Evolutionary conservation across 2,888 invertebrate species (phyloP).

Genomic region (Cryptocephalus primarius): DNA sequence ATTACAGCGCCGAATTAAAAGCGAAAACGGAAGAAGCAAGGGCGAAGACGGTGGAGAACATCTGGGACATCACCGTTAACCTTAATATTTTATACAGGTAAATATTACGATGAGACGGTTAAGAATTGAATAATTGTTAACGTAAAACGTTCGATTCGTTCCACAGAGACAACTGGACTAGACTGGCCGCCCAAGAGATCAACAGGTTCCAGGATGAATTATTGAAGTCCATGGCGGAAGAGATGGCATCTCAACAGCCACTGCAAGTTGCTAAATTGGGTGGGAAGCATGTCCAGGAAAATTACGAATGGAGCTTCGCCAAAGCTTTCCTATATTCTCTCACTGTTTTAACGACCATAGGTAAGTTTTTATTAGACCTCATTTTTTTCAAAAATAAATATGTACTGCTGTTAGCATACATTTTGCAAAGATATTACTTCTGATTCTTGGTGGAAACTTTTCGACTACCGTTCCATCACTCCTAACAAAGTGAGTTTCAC

Average conservation of each 20-base stretch:
- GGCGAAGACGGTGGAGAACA: conserved; percentile 68
- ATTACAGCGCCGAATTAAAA: conserved; percentile 35
- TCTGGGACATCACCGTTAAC: conserved; percentile 84
- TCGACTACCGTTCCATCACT: too few relatives aligned
- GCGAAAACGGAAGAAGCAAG: conserved; percentile 47
- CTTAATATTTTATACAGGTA: conserved; percentile 73
- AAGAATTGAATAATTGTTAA: background rate
- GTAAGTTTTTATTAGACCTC: conserved; percentile 43
- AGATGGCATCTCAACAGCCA: conserved; percentile 44
- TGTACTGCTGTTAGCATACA: too few relatives aligned
- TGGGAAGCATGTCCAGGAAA: conserved; percentile 34
- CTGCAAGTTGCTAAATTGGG: conserved; percentile 31
- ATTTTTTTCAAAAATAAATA: background rate
- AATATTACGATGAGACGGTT: background rate
- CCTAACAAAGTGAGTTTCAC: too few relatives aligned
- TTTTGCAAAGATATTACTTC: too few relatives aligned
- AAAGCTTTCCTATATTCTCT: conserved; percentile 89
- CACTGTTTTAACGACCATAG: conserved; percentile 86
- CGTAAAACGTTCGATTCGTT: background rate
- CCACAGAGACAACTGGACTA: conserved; percentile 69
- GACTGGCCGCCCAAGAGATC: conserved; percentile 66
- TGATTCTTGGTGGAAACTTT: too few relatives aligned
- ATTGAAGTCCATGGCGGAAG: conserved; percentile 66
- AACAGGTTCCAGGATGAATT: conserved; percentile 66
- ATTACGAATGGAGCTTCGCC: conserved; percentile 79